Base-by-base conservation (phyloP, 2,888 invertebrate genomes). In the Mimas tiliae region DNA sequence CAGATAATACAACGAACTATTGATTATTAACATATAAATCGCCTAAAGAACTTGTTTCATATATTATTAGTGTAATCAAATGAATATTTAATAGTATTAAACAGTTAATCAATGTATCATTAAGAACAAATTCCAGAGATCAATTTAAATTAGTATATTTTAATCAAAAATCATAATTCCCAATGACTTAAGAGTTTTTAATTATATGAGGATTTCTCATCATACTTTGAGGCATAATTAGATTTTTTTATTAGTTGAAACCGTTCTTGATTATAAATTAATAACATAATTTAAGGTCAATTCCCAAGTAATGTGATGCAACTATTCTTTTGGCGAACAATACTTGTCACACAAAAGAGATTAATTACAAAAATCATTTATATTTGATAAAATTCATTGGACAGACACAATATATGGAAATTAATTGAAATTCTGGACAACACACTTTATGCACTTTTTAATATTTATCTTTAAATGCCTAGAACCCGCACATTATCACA, bases 1-100 rank as follows among this genome's bases (percentile, higher is more conserved):
- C 19, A 63, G 67, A 69, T 70, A 27, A 27, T 27, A 27, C n/a
- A n/a, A n/a, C n/a, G n/a, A n/a, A n/a, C n/a, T n/a, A n/a, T n/a
- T n/a, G n/a, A n/a, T n/a, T n/a, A n/a, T 65, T 6, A 58, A 19
- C 27, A 55, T 6, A 42, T 9, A 8, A 33, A 33, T 53, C 42
- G 58, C 42, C 58, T 42, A 58, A 58, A 58, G 42, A 42, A 42
- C 42, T 58, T 42, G 42, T 19, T 38, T 9, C 16, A 38, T 19
- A 12, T 19, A 16, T 12, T 21, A 6, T n/a, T 19, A 19, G 38
- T 12, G 16, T 11, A 6, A 42, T 11, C 14, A 33, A 34, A 42
- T 42, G 16, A 9, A 55, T 50, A 19, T 7, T 19, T 48, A n/a
- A 16, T 7, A 16, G 7, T 6, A 42, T 42, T 9, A 48, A 48